phyloP scores from a whole-genome alignment of 2,888 invertebrate species.

The Agrotis exclamationis region DNA sequence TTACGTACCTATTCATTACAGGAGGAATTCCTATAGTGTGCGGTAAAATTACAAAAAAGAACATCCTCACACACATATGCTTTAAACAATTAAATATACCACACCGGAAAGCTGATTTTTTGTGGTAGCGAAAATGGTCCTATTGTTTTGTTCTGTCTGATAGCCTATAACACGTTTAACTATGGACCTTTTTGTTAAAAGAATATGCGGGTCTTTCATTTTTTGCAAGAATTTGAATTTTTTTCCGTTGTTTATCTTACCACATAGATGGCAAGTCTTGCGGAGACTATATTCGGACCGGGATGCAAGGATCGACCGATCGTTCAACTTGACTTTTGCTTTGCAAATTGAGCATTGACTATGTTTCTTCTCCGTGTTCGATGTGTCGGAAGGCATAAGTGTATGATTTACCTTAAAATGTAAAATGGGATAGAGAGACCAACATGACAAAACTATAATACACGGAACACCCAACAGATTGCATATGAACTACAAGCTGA shows the following conservation, averaged over 20 bases:
- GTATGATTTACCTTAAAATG: slow-evolving; percentile 37
- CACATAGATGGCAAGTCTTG: slow-evolving; percentile 42
- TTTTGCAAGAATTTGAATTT: neutral
- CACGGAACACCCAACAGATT: neutral
- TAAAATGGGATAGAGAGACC: neutral
- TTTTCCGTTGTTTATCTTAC: slow-evolving; percentile 32
- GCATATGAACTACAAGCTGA: neutral
- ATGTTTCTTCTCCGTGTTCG: slow-evolving; percentile 26
- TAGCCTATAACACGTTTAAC: no score
- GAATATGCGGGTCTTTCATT: no score
- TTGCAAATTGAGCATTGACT: slow-evolving; percentile 50
- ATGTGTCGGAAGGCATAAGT: slow-evolving; percentile 16
- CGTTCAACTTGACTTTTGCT: slow-evolving; percentile 16
- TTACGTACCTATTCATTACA: no score
- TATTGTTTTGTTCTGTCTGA: no score
- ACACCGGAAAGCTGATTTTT: no score
- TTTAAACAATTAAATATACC: no score
- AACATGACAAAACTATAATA: no score
- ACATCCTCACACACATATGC: no score
- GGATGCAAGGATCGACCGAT: slow-evolving; percentile 22
- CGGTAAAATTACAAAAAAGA: no score
- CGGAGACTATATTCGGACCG: slow-evolving; percentile 41
- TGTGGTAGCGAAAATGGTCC: no score
- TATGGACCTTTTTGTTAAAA: no score
- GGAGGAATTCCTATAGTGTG: no score